A percentile compares a stretch with the other conserved stretches of the same genome.
Evolutionary conservation across 2,797 vertebrate genomes (phyloP).

Genomic region (Cyclura pinguis): DNA sequence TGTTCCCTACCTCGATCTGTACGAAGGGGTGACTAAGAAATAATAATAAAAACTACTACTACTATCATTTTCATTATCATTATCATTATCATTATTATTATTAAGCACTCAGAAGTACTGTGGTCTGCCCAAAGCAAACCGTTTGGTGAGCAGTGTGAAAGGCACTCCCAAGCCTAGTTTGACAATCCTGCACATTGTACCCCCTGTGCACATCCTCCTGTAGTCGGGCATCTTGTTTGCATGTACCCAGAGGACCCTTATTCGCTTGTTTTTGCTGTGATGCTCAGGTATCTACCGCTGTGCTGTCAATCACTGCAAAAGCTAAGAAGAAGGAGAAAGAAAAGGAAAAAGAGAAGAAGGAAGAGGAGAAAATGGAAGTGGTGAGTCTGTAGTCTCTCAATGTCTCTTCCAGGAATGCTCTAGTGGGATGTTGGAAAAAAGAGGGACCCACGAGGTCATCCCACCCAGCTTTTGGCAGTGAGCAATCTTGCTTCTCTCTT

Average conservation of each 20-base stretch:
- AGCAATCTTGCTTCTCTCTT: background rate
- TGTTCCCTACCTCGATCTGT: too few relatives aligned
- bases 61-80: too few relatives aligned
- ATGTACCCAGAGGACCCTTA: background rate
- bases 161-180: background rate
- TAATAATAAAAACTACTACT: too few relatives aligned
- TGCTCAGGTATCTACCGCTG: conserved; percentile 95
- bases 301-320: conserved; percentile 98
- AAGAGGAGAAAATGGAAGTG: conserved; percentile 99
- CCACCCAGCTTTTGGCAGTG: too few relatives aligned
- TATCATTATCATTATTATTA: too few relatives aligned
- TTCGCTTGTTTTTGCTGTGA: conserved; percentile 24
- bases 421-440: background rate
- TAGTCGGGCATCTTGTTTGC: too few relatives aligned
- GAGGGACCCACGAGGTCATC: background rate
- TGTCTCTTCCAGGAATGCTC: background rate
- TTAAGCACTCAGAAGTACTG: background rate
- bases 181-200: too few relatives aligned
- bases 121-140: background rate
- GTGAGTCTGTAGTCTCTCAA: conserved; percentile 78
- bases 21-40: too few relatives aligned
- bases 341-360: conserved; percentile 94
- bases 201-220: background rate
- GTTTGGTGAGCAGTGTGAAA: background rate
- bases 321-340: conserved; percentile 99